Conservation (phyloP, 2,888 invertebrate species). For the Spilosoma lubricipeda region DNA sequence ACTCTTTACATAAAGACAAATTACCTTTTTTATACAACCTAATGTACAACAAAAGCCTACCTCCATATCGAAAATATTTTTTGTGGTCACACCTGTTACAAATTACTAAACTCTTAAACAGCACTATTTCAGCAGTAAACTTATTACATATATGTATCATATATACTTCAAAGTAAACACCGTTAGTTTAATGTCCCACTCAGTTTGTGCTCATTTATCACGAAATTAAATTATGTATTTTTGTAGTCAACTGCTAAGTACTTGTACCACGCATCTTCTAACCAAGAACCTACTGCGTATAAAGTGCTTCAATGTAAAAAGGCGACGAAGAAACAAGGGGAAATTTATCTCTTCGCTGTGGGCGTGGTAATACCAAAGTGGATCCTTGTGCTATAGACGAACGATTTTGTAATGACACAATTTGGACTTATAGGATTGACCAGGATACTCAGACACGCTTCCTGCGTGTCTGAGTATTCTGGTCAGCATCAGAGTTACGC, state of each 20-base stretch:
- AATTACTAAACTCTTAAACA: constrained; percentile 11
- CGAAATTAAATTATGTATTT: constrained; percentile 3
- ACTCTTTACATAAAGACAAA: constrained; percentile 21
- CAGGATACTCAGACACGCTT: no score
- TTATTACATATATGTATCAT: neutral
- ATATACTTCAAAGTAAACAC: constrained; percentile 1
- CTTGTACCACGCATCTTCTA: constrained; percentile 58
- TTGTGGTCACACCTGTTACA: constrained; percentile 15
- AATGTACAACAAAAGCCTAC: constrained; percentile 17
- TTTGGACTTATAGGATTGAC: constrained; percentile 18
- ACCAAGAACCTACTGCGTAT: constrained; percentile 81
- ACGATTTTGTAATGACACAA: constrained; percentile 45
- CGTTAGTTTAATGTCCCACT: constrained; percentile 3
- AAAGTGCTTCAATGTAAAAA: constrained; percentile 81
- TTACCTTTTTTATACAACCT: constrained; percentile 16
- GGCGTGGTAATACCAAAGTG: constrained; percentile 64
- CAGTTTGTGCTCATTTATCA: constrained; percentile 9
- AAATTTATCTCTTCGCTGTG: constrained; percentile 78
- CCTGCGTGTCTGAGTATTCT: no score
- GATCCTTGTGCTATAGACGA: constrained; percentile 50
- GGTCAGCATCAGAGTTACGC: no score
- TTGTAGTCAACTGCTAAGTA: neutral
- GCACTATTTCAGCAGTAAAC: constrained; percentile 8
- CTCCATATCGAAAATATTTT: constrained; percentile 11
- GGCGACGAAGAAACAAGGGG: constrained; percentile 80